Evolutionary conservation across 92 coral and sea anemone species (phyloP).

Genomic region (Siderastrea radians): DNA sequence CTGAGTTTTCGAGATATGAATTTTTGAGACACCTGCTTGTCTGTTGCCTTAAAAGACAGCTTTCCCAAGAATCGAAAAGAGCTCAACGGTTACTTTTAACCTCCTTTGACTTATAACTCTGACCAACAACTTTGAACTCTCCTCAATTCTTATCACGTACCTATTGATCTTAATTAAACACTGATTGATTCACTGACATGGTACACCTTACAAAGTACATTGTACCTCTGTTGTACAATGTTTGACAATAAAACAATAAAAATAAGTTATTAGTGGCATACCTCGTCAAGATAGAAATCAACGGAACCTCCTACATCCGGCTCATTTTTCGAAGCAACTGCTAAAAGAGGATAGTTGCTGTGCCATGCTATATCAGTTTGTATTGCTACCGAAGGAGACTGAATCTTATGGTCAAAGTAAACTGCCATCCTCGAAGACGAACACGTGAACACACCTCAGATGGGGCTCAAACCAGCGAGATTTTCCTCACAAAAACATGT

Average conservation of each 20-base stretch:
- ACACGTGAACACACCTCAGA: slow-evolving; percentile 1
- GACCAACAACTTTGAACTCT: too few relatives aligned
- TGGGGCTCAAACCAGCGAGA: not conserved
- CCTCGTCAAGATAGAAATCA: slow-evolving; percentile 95
- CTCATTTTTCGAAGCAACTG: slow-evolving; percentile 95
- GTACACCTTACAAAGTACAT: too few relatives aligned
- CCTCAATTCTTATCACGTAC: too few relatives aligned
- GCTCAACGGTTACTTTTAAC: too few relatives aligned
- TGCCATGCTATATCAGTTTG: slow-evolving; percentile 98
- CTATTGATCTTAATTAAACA: too few relatives aligned
- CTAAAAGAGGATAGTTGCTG: slow-evolving; percentile 85
- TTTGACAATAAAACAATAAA: too few relatives aligned
- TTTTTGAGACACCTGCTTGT: too few relatives aligned
- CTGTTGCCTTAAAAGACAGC: too few relatives aligned
- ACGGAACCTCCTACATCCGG: slow-evolving; percentile 94
- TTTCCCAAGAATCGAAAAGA: too few relatives aligned
- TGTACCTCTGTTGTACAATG: not conserved
- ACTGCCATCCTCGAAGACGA: slow-evolving; percentile 84
- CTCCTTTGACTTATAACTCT: too few relatives aligned
- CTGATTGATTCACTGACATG: too few relatives aligned
- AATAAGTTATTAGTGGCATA: slow-evolving; percentile 7
- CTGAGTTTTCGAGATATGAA: too few relatives aligned
- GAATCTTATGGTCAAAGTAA: slow-evolving; percentile 98
- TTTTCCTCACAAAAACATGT: slow-evolving; percentile 3
- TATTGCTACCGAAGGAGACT: slow-evolving; percentile 84